phyloP scores from a whole-genome alignment of 2,113 vertebrate species.

The Telmatochromis bifrenatus region DNA sequence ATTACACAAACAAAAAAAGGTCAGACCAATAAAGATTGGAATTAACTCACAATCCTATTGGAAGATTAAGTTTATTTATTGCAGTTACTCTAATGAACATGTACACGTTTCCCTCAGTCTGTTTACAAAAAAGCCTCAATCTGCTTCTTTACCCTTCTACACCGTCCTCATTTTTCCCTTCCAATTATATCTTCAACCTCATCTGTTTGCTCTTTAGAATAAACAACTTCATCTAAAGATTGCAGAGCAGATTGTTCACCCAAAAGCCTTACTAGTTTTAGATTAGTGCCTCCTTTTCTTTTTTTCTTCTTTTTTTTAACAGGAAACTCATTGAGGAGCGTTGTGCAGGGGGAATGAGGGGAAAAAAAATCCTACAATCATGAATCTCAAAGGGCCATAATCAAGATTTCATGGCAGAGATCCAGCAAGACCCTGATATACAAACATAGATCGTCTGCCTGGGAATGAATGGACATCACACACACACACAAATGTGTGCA shows the following conservation, averaged over 20 bases:
- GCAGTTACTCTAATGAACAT: background rate
- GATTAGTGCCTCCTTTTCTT: background rate
- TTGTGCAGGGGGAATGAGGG: background rate
- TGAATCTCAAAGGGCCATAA: conserved; percentile 18
- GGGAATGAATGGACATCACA: background rate
- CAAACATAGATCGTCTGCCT: background rate
- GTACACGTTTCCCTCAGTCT: background rate
- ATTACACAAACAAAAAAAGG: conserved; percentile 12
- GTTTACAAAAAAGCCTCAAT: conserved; percentile 4
- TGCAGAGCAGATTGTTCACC: background rate
- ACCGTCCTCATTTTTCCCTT: background rate
- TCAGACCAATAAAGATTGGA: conserved; percentile 9
- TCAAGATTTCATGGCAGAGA: conserved; percentile 9
- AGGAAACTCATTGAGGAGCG: background rate
- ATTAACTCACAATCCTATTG: background rate
- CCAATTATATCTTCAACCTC: background rate
- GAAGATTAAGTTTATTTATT: conserved; percentile 1
- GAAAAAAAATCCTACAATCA: background rate
- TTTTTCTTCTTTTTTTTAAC: background rate
- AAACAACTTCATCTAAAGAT: background rate
- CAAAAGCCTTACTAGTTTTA: background rate
- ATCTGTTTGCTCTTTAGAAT: background rate
- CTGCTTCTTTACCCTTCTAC: background rate
- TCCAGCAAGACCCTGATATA: background rate
- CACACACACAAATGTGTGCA: background rate